Base-by-base conservation (phyloP, 2,797 vertebrate species). In the Characodon lateralis region DNA sequence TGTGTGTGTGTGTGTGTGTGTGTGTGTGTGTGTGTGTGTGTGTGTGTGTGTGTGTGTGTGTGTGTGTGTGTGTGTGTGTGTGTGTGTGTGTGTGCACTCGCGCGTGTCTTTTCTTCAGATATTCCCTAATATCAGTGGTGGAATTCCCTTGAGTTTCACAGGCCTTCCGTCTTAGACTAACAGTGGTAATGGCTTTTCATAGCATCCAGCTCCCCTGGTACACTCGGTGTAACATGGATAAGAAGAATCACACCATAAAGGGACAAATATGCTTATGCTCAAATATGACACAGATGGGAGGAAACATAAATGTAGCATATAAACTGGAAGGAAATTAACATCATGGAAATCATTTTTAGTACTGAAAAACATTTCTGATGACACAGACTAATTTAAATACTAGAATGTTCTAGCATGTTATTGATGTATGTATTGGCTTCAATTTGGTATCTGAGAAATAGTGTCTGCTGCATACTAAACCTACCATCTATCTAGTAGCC, bases 81-180 rank as follows among this genome's bases (percentile, higher is more conserved):
- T 79, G 76, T 48, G 70, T 80, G 55, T 81, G 68, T 73, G 76
- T 80, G 74, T 76, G 71, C 79, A 46, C 65, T 68, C 61, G 22
- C 31, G 35, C 4, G 66, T 85, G 89, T 83, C 61, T 87, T 22
- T 82, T 80, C 72, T 85, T 66, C 77, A 79, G 28, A 31, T 81
- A 84, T 89, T 71, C 83, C 72, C 76, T 83, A 88, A 87, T 93
- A 92, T 93, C 89, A 90, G 87, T 85, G 76, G 79, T 83, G 39
- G 74, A 61, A 26, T 89, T 94, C 96, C 94, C 96, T 59, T 74
- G 95, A 95, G 96, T 90, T 90, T 91, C 89, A 87, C 90, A 85
- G 88, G 90, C 88, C 93, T 89, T 89, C 89, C 91, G 95, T 95
- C 94, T 85, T 88, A 71, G 87, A 88, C 91, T 93, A 87, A 77